Percentiles rank a stretch among this genome's conserved stretches.
These are phyloP conservation scores for Spea multiplicata DNA, from an alignment of 2,113 vertebrate species.

Conservation along the genomic window DNA sequence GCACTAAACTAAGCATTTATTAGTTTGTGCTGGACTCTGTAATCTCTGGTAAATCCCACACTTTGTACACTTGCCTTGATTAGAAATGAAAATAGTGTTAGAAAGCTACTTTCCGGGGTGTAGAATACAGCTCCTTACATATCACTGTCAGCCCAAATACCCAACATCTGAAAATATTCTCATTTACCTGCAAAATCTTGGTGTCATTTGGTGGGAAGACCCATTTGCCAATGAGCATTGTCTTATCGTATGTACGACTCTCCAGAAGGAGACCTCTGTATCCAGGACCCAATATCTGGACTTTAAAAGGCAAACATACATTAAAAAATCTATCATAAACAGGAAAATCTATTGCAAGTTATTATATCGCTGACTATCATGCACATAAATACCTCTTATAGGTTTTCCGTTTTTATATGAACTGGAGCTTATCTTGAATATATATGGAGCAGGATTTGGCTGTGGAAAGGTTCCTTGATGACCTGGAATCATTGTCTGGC, in stretches of 20 bases:
- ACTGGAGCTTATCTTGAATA: constrained; percentile 33
- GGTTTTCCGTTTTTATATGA: constrained; percentile 37
- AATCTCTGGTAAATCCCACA: too few species aligned
- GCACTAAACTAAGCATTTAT: too few species aligned
- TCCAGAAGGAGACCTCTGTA: constrained; percentile 64
- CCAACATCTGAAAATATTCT: too few species aligned
- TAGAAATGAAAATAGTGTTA: too few species aligned
- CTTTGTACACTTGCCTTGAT: too few species aligned
- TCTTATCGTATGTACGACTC: constrained; percentile 47
- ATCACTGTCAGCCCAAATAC: too few species aligned
- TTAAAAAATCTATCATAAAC: not conserved
- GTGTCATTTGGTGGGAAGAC: constrained; percentile 55
- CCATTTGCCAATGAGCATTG: constrained; percentile 59
- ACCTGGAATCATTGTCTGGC: constrained; percentile 47
- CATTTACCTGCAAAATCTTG: constrained; percentile 55
- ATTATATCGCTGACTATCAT: too few species aligned
- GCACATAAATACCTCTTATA: constrained; percentile 40
- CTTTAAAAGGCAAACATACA: constrained; percentile 44
- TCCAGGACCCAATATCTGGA: constrained; percentile 60
- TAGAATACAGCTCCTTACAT: too few species aligned
- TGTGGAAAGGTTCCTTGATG: constrained; percentile 44
- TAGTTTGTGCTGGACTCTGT: too few species aligned
- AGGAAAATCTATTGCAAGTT: too few species aligned
- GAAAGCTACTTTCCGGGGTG: too few species aligned
- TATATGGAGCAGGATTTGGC: constrained; percentile 44